Evolutionary conservation across 2,888 invertebrate genomes (phyloP).

Genomic region (Hartigia nigra): DNA sequence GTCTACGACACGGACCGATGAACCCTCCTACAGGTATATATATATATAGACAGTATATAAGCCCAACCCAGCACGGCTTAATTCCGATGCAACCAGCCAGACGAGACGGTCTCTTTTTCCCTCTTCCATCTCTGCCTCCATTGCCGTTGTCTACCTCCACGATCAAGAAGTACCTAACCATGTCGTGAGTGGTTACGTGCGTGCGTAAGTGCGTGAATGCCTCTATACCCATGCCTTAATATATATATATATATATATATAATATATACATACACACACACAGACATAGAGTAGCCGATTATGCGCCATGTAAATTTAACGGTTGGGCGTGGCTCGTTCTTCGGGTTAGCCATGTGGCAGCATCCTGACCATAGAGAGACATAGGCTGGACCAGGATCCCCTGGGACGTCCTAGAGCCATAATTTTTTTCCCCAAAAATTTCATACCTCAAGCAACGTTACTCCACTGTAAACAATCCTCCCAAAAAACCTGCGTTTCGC

Average conservation of each 20-base stretch:
- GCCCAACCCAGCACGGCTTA: slow-evolving; percentile 6
- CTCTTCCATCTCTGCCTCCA: slow-evolving; percentile 4
- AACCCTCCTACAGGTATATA: background rate
- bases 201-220: background rate
- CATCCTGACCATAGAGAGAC: background rate
- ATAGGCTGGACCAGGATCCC: background rate
- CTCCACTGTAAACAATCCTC: background rate
- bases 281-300: background rate
- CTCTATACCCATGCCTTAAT: background rate
- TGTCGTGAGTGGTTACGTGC: background rate
- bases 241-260: no score
- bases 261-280: no score
- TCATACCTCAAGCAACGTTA: background rate
- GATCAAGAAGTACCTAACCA: background rate
- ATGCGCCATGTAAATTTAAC: slow-evolving; percentile 39
- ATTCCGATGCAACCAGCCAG: slow-evolving; percentile 26
- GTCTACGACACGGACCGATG: background rate
- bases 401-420: background rate
- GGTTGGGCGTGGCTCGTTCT: slow-evolving; percentile 42
- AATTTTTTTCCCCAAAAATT: background rate
- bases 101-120: slow-evolving; percentile 22
- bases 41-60: background rate
- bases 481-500: background rate
- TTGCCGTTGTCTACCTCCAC: background rate
- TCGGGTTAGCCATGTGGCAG: background rate